phyloP scores from a whole-genome alignment of 2,797 vertebrate genomes.

The Gobionotothen gibberifrons region DNA sequence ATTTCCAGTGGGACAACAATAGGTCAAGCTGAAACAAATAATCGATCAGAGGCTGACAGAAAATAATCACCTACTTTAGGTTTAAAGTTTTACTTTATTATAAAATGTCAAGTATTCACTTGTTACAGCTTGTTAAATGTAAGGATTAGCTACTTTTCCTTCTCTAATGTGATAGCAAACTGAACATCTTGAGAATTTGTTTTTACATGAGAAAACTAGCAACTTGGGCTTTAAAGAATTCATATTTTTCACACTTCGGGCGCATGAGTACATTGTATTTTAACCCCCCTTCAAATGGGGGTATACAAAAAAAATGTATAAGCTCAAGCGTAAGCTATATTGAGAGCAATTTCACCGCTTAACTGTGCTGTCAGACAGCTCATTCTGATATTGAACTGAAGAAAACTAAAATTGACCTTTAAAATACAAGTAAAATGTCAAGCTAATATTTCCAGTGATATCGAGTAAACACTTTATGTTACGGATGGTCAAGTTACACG shows the following conservation, averaged over 20 bases:
- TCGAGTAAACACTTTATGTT: conserved; percentile 4
- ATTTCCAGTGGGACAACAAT: background rate
- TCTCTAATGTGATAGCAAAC: too few relatives aligned
- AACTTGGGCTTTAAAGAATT: background rate
- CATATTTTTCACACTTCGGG: background rate
- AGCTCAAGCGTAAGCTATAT: too few relatives aligned
- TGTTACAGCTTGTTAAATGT: background rate
- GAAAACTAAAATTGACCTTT: too few relatives aligned
- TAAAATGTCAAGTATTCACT: background rate
- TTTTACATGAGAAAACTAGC: background rate
- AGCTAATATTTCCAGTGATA: conserved; percentile 10
- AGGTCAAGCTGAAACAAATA: background rate
- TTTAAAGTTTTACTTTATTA: background rate
- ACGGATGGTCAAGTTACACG: conserved; percentile 26
- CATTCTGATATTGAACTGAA: too few relatives aligned
- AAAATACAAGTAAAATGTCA: conserved; percentile 3
- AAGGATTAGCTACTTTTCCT: background rate
- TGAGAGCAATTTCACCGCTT: too few relatives aligned
- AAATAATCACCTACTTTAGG: background rate
- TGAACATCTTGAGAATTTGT: too few relatives aligned
- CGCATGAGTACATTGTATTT: too few relatives aligned
- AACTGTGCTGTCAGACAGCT: too few relatives aligned
- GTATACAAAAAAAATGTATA: too few relatives aligned
- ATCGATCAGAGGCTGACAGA: background rate
- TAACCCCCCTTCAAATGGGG: too few relatives aligned